Base-by-base conservation (phyloP, 2,113 vertebrate genomes). In the Hippopotamus amphibius region DNA sequence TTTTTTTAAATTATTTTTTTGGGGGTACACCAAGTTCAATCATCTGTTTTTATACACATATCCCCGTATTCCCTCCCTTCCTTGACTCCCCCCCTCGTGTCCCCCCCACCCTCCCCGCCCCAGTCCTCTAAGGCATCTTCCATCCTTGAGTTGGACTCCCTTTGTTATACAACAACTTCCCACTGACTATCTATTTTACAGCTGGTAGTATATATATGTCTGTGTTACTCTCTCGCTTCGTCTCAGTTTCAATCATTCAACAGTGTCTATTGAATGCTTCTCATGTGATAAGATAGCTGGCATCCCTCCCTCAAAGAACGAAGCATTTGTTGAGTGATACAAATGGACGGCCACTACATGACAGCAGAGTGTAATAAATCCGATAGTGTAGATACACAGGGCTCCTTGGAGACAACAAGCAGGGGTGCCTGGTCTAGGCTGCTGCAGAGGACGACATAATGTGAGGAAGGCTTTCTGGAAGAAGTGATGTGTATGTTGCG, bases 311-410 rank as follows among this genome's bases (percentile, higher is more conserved):
- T 59, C 41, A 43, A 19, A 72, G 21, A 50, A 41, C 0, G 6
- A 63, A 12, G 71, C 50, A n/a, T 17, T 14, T 57, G 15, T 43
- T 37, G 41, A 69, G 41, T 12, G 2, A 65, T 14, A 72, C 16
- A 88, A 12, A 19, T 7, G 11, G 12, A 37, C 19, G 37, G 79
- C 57, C 22, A 22, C n/a, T 22, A 1, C 26, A 12, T n/a, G 15
- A 3, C 1, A 53, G 63, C 33, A 43, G 26, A 5, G 14, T 10
- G 26, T 5, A 15, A 37, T 21, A 28, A 37, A 46, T 28, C 63
- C 53, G 15, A 0, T 0, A 21, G 48, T 1, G 14, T 57, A 26
- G 24, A 17, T 1, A 0, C 30, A 37, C 11, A 26, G 66, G 17
- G 4, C 13, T n/a, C 50, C 21, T 33, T 61, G 59, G 66, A 69